Base-by-base conservation (phyloP, 2,888 invertebrate genomes). In the Leptopilina myrica region DNA sequence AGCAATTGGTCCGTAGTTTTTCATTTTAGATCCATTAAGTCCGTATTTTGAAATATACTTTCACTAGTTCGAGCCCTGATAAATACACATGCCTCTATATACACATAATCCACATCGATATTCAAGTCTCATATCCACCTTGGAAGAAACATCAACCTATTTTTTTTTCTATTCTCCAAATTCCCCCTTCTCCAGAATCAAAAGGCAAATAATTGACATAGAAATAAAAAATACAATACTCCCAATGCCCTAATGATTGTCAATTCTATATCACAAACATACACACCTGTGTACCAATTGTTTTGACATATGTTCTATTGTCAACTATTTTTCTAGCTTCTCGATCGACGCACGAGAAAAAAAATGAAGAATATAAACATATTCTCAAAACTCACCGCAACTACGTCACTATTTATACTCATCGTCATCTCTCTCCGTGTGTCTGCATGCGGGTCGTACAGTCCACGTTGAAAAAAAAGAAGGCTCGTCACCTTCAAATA, bases 291-390 rank as follows among this genome's bases (percentile, higher is more conserved):
- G 88, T 87, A 86, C 87, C 88, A 87, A 90, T 91, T 91, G 90
- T 91, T 90, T 90, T 90, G 89, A 90, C 90, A 91, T 90, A 88
- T 90, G 90, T 90, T 87, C 87, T 85, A 89, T 90, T 90, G 90
- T 89, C 62, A 76, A 76, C 66, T 75, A 64, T 78, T 80, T 76
- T 76, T 80, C 81, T 77, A 81, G 78, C 77, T 80, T 81, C 80
- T 77, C 56, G 78, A 76, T 80, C 77, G 80, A 78, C 77, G 75
- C 43, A 7, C 43, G 43, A 43, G 43, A 43, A 76, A 65, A 69
- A 43, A 75, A 80, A 79, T n/a, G n/a, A 79, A 76, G 81, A 82
- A 49, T 49, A 49, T 49, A 12, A 33, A 9, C 82, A 78, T 80
- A 78, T 79, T 82, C 79, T 64, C 64, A 33, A 65, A 76, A 78